These are phyloP conservation scores for Carduelis carduelis DNA, from an alignment of 2,797 vertebrate genomes.

Conservation along the genomic window DNA sequence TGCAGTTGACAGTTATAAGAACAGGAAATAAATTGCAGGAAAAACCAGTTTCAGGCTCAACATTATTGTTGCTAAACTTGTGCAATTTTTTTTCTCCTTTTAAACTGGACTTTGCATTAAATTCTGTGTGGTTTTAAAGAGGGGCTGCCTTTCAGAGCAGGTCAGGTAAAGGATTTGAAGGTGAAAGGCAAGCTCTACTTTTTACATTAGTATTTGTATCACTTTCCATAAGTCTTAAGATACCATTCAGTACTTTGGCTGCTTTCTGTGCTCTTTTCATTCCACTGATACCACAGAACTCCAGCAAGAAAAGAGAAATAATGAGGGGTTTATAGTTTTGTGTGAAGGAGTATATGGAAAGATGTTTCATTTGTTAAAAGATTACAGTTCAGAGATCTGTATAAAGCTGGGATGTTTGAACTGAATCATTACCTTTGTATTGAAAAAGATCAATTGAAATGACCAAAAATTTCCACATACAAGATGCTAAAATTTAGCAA, in stretches of 20 bases:
- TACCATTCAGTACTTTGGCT: neutral
- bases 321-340: neutral
- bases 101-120: neutral
- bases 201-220: neutral
- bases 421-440: neutral
- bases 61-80: neutral
- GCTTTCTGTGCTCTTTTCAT: neutral
- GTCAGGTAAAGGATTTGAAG: neutral
- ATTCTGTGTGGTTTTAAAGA: neutral
- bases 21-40: neutral
- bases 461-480: neutral
- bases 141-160: neutral
- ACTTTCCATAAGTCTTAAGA: neutral
- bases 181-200: neutral
- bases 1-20: neutral
- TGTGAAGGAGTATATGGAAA: neutral
- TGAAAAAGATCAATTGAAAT: neutral
- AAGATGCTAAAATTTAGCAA: neutral
- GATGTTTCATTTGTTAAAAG: neutral
- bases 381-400: neutral
- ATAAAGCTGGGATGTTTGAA: neutral
- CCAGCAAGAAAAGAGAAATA: neutral
- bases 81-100: neutral
- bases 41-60: neutral
- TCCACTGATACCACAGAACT: neutral